Evolutionary conservation across 1,140 invertebrate species (phyloP).

Genomic region (Drosophila teissieri): DNA sequence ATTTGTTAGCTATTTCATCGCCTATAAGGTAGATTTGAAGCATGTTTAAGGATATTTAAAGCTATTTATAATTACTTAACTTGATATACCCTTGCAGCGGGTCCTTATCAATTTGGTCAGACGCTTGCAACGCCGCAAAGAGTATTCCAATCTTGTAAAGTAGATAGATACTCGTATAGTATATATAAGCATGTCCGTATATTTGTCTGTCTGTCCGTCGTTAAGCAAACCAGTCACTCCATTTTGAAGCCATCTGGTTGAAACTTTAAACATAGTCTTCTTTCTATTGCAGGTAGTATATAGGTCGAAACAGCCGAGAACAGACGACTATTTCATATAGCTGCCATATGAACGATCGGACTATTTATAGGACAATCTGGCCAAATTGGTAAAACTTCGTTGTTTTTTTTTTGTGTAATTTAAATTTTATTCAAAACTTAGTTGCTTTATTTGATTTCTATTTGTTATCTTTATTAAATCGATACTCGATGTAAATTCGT

Average conservation of each 20-base stretch:
- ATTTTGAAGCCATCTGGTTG: constrained; percentile 2
- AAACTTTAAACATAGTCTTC: constrained; percentile 13
- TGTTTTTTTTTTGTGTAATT: constrained; percentile 2
- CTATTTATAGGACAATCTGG: constrained; percentile 10
- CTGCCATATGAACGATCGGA: constrained; percentile 4
- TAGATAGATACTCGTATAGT: not conserved
- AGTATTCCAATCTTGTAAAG: not conserved
- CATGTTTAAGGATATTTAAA: not conserved
- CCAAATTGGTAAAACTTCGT: constrained; percentile 6
- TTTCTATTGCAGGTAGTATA: constrained; percentile 13
- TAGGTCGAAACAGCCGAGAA: not conserved
- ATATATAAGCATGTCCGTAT: constrained; percentile 4
- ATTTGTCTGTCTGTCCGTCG: constrained; percentile 8
- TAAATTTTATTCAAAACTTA: not conserved
- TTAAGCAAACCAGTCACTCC: constrained; percentile 1
- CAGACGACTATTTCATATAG: constrained; percentile 10
- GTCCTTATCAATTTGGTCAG: not conserved
- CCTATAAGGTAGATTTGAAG: too few species aligned
- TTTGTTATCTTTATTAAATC: too few species aligned
- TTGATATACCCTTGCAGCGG: not conserved
- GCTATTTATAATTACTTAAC: not conserved
- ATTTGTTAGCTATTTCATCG: too few species aligned
- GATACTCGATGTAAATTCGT: too few species aligned
- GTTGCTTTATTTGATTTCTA: not conserved
- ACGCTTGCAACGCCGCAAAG: not conserved